Percentiles rank a stretch among this genome's conserved stretches.
phyloP scores from a whole-genome alignment of 2,797 vertebrate species.

The Acridotheres tristis region DNA sequence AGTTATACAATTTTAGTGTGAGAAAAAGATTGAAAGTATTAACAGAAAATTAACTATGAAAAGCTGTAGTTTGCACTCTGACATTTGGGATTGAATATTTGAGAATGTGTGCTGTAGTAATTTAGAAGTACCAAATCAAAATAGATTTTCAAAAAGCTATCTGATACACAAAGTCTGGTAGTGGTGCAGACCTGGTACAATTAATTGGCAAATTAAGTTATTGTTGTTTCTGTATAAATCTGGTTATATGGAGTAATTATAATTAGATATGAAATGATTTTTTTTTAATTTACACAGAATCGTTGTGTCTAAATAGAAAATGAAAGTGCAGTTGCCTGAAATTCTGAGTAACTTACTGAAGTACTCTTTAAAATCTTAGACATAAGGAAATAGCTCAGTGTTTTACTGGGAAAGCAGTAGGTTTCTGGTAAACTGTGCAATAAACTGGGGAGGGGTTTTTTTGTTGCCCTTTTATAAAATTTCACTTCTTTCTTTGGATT shows the following conservation, averaged over 20 bases:
- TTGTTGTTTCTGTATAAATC: background rate
- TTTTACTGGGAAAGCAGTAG: background rate
- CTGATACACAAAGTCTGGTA: background rate
- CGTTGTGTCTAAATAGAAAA: background rate
- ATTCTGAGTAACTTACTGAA: background rate
- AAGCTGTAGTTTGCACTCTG: background rate
- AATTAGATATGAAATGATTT: background rate
- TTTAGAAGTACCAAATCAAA: background rate
- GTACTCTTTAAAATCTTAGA: background rate
- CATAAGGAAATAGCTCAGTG: background rate
- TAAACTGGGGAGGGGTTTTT: background rate
- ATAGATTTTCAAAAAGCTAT: background rate
- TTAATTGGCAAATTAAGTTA: background rate
- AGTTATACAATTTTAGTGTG: constrained; percentile 18
- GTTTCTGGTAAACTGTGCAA: background rate
- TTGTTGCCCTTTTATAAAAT: background rate
- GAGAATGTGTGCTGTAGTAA: background rate
- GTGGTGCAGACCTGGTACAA: background rate
- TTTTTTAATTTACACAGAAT: background rate
- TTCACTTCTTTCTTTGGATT: background rate
- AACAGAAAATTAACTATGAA: constrained; percentile 9
- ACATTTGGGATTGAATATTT: background rate
- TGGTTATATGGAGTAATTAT: background rate
- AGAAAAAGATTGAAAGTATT: constrained; percentile 41
- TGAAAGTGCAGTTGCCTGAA: background rate